Evolutionary conservation across 2,113 vertebrate species (phyloP), one percentile per base, ranked within the genome.

Genomic region (Thomomys bottae): DNA sequence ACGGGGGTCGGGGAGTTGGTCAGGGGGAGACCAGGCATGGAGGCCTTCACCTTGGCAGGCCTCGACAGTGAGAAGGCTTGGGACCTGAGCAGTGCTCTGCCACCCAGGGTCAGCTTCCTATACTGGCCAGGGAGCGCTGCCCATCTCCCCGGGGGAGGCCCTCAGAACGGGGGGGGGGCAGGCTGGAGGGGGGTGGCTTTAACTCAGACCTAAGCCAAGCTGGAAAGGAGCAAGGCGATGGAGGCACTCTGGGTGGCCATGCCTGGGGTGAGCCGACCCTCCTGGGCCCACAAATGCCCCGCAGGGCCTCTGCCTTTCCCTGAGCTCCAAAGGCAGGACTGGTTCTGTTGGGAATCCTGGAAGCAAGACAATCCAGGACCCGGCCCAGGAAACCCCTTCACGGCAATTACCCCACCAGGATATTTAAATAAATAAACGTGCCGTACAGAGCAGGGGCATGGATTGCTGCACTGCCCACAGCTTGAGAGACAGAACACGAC

Each of bases 351-450:
- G 71, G 36, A 15, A 28, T 8, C 66, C 26, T 0, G 17, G 42
- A 30, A 42, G 64, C 83, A n/a, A 4, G 80, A 30, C 40, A 5
- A 42, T 9, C 21, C 6, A 9, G 2, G 34, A 11, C 12, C 3
- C 11, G 38, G 45, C 32, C 18, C 32, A 64, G 5, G 3, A 10
- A 0, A 9, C 15, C 38, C 57, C 89, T 17, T 11, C 1, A 24
- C 0, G 0, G 71, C 21, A 0, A 6, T 15, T 3, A 17, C 49
- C 54, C n/a, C 2, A 12, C 8, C 66, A 3, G 28, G 24, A 63
- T 7, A 49, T 42, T 84, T 86, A 83, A 93, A 90, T 92, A 93
- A 96, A 93, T 95, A 95, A 96, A 91, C 80, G 84, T 3, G 9
- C 72, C 24, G 20, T 2, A 6, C 8, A 36, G 54, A 14, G 38